phyloP scores from a whole-genome alignment of 2,888 invertebrate species.

The Sclerodermus sp. region DNA sequence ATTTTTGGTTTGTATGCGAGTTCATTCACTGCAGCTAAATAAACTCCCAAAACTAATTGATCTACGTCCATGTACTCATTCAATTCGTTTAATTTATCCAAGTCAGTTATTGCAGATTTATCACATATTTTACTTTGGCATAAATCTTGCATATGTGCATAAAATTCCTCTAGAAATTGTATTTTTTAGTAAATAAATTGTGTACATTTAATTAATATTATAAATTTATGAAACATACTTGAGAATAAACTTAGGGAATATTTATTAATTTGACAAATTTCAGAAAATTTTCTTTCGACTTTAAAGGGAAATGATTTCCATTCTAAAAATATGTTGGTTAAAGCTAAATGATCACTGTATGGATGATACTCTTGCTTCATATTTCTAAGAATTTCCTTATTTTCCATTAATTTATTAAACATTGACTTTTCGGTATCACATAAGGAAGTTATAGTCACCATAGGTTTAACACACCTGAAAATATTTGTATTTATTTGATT shows the following conservation, averaged over 20 bases:
- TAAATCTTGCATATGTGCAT: background rate
- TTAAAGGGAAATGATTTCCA: slow-evolving; percentile 42
- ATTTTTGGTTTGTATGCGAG: slow-evolving; percentile 59
- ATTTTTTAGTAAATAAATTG: background rate
- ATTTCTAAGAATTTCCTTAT: slow-evolving; percentile 60
- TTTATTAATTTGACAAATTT: slow-evolving; percentile 6
- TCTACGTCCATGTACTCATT: slow-evolving; percentile 62
- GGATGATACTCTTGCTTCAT: slow-evolving; percentile 61
- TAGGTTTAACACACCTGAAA: slow-evolving; percentile 60
- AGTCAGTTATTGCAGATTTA: background rate
- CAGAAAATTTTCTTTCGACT: background rate
- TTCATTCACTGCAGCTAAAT: slow-evolving; percentile 65
- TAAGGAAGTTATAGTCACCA: slow-evolving; percentile 59
- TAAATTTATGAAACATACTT: background rate
- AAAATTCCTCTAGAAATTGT: slow-evolving; percentile 6
- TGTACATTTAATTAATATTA: slow-evolving; percentile 7
- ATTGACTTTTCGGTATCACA: slow-evolving; percentile 61
- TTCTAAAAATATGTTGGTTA: slow-evolving; percentile 62
- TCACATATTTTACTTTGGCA: background rate
- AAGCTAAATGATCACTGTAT: slow-evolving; percentile 67
- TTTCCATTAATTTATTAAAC: slow-evolving; percentile 60
- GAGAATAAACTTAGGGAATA: slow-evolving; percentile 1
- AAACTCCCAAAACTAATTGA: slow-evolving; percentile 63
- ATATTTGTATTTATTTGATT: slow-evolving; percentile 4
- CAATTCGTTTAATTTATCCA: slow-evolving; percentile 34